These are phyloP conservation scores for Ferdinandea cuprea DNA, from an alignment of 2,888 invertebrate genomes.

Conservation along the genomic window DNA sequence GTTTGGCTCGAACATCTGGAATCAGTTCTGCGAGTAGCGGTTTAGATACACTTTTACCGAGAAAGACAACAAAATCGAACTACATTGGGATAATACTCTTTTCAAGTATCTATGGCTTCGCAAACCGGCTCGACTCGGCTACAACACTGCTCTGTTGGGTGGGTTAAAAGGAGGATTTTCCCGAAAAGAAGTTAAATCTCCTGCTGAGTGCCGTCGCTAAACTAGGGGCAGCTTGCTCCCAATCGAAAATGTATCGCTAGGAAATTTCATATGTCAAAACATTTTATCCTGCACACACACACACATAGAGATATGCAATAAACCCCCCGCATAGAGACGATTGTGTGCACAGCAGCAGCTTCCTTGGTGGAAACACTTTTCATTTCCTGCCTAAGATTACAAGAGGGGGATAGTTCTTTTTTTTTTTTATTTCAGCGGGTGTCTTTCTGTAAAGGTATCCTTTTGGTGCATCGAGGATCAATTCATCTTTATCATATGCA, in stretches of 20 bases:
- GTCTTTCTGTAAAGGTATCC: not conserved
- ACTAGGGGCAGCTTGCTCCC: not conserved
- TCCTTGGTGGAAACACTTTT: slow-evolving; percentile 71
- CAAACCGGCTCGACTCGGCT: too few species aligned
- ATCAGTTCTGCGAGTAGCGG: slow-evolving; percentile 29
- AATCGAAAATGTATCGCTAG: slow-evolving; percentile 65
- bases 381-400: slow-evolving; percentile 73
- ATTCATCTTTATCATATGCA: slow-evolving; percentile 69
- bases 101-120: not conserved
- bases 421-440: slow-evolving; percentile 7
- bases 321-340: not conserved
- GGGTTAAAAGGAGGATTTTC: slow-evolving; percentile 19
- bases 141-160: slow-evolving; percentile 3
- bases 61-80: slow-evolving; percentile 63
- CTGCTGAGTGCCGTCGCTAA: slow-evolving; percentile 41
- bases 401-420: slow-evolving; percentile 14
- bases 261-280: slow-evolving; percentile 72
- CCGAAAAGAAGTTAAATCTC: slow-evolving; percentile 37
- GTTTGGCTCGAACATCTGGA: slow-evolving; percentile 43
- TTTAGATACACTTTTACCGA: slow-evolving; percentile 50
- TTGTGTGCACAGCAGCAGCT: slow-evolving; percentile 30
- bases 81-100: slow-evolving; percentile 24
- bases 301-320: not conserved
- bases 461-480: slow-evolving; percentile 51
- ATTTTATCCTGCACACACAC: slow-evolving; percentile 49